Conservation (phyloP, 2,113 vertebrate species). For the Ptyas mucosa region DNA sequence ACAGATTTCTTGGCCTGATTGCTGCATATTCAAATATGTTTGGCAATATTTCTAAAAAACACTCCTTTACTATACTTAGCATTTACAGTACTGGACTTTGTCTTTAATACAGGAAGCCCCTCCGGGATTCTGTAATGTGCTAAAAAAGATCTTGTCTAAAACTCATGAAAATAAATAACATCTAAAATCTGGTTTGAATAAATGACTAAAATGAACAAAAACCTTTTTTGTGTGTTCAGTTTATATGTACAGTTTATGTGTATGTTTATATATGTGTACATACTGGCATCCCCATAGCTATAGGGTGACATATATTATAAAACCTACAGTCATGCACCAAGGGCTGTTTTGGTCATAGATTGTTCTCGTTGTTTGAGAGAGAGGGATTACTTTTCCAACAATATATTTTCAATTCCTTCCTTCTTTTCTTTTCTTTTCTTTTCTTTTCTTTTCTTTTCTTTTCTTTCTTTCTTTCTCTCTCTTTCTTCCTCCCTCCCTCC, state of each 20-base stretch:
- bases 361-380: not conserved
- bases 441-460: not conserved
- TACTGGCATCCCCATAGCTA: conserved; percentile 34
- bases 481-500: no score
- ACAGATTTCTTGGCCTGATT: conserved; percentile 57
- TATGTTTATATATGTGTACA: conserved; percentile 32
- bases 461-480: not conserved
- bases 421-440: no score
- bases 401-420: not conserved
- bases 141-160: conserved; percentile 67
- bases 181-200: conserved; percentile 60
- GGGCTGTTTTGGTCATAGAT: not conserved
- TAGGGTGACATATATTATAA: conserved; percentile 56
- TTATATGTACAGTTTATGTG: conserved; percentile 32
- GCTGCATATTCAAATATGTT: conserved; percentile 58
- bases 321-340: conserved; percentile 6
- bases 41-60: conserved; percentile 57
- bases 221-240: conserved; percentile 53
- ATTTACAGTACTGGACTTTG: conserved; percentile 64
- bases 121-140: conserved; percentile 65
- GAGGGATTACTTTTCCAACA: not conserved
- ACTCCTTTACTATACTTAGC: conserved; percentile 54
- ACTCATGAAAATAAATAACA: conserved; percentile 64
- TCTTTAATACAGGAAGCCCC: conserved; percentile 64
- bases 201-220: conserved; percentile 63